Percentiles rank a stretch among this genome's conserved stretches.
phyloP scores from a whole-genome alignment of 2,888 invertebrate species.

The Oscheius sp. region DNA sequence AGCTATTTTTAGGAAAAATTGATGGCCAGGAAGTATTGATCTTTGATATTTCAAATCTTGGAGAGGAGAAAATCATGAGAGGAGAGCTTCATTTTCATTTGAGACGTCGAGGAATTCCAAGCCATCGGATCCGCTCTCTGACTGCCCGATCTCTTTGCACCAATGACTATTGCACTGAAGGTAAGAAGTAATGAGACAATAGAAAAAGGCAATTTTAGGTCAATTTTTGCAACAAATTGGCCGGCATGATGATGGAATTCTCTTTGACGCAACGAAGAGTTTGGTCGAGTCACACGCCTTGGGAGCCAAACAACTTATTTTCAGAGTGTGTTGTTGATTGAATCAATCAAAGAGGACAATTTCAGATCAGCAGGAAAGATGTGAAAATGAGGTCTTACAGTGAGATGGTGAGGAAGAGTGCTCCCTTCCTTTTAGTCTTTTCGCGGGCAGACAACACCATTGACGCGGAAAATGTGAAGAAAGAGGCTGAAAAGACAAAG shows the following conservation, averaged over 20 bases:
- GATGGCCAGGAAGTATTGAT: conserved; percentile 49
- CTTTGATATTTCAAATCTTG: conserved; percentile 42
- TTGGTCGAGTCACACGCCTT: conserved; percentile 48
- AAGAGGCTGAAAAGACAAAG: conserved; percentile 37
- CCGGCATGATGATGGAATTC: conserved; percentile 25
- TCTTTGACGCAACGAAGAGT: conserved; percentile 50
- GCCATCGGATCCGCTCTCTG: conserved; percentile 40
- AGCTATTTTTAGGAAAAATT: conserved; percentile 33
- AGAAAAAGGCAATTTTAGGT: background rate
- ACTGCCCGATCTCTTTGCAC: conserved; percentile 43
- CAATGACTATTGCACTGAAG: conserved; percentile 45
- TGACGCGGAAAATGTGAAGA: conserved; percentile 37
- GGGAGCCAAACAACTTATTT: conserved; percentile 42
- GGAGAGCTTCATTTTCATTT: conserved; percentile 52
- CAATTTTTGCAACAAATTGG: conserved; percentile 30
- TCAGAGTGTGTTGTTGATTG: conserved; percentile 15
- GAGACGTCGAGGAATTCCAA: conserved; percentile 31
- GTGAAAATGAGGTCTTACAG: conserved; percentile 47
- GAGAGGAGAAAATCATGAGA: conserved; percentile 44
- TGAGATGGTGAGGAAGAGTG: conserved; percentile 48
- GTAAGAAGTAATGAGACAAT: background rate
- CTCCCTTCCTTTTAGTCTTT: conserved; percentile 48
- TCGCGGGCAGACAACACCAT: conserved; percentile 48
- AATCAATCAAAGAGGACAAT: background rate
- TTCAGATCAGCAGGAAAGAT: conserved; percentile 42